Percentiles rank a stretch among this genome's conserved stretches.
Conservation (phyloP, 2,888 invertebrate species). For the Eristalis pertinax region DNA sequence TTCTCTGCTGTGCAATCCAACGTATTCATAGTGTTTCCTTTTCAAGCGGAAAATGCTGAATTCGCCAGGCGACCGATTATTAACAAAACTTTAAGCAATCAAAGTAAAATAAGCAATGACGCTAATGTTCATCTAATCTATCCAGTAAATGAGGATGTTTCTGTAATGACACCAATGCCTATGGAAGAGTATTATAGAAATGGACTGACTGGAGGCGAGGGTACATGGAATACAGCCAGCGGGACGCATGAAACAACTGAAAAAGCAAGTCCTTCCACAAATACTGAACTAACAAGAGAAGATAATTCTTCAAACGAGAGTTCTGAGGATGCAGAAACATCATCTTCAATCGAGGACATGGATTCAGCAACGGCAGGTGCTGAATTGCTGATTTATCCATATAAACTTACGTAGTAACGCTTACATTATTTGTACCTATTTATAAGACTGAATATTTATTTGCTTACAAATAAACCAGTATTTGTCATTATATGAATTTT, state of each 20-base stretch:
- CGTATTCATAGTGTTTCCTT: conserved; percentile 41
- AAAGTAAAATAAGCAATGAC: neutral
- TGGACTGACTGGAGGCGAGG: neutral
- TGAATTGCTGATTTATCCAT: no score
- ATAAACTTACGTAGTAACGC: no score
- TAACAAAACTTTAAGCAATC: neutral
- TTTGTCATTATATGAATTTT: no score
- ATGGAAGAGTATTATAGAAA: neutral
- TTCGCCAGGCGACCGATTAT: neutral
- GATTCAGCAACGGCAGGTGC: no score
- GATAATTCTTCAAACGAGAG: no score
- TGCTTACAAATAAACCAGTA: no score
- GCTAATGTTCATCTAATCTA: conserved; percentile 31
- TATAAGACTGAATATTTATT: no score
- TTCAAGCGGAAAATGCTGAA: neutral
- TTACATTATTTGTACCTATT: no score
- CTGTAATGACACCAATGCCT: conserved; percentile 34
- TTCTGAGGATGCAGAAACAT: no score
- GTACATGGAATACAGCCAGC: neutral
- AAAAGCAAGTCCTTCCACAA: neutral
- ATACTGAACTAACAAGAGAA: no score
- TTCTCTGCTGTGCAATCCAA: neutral
- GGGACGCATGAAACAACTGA: neutral
- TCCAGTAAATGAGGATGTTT: conserved; percentile 14
- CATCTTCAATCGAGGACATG: no score